phyloP scores from a whole-genome alignment of 64 coral and sea anemone genomes.

The Platygyra sinensis region DNA sequence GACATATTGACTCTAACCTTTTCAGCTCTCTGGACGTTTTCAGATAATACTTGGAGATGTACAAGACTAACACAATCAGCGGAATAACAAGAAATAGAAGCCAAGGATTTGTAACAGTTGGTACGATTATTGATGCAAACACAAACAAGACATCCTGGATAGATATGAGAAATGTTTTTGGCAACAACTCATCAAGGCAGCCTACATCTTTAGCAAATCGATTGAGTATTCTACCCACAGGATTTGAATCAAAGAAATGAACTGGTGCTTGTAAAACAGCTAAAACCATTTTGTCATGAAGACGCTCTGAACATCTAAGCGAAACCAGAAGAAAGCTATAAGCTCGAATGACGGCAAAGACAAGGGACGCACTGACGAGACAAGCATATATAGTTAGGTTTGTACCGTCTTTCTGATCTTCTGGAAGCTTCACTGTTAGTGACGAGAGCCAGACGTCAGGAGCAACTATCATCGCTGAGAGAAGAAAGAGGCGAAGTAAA shows the following conservation, averaged over 20 bases:
- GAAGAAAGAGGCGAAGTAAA: neutral
- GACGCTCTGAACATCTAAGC: neutral
- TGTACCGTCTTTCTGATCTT: neutral
- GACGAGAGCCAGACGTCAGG: neutral
- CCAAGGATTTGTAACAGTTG: neutral
- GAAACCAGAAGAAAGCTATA: neutral
- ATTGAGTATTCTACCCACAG: slow-evolving; percentile 44
- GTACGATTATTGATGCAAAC: neutral
- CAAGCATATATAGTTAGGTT: neutral
- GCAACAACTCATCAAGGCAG: neutral
- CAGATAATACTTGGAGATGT: neutral
- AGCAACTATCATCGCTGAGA: neutral
- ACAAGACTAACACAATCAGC: neutral
- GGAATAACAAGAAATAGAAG: neutral
- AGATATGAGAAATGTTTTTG: neutral
- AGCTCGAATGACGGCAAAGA: neutral
- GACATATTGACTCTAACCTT: slow-evolving; percentile 13
- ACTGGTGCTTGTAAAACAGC: slow-evolving; percentile 31
- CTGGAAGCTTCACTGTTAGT: neutral
- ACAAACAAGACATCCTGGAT: neutral
- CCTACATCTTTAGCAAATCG: slow-evolving; percentile 35
- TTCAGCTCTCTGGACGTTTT: neutral
- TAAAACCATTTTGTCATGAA: slow-evolving; percentile 49
- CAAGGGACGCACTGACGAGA: neutral
- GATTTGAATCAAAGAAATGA: slow-evolving; percentile 57